These are phyloP conservation scores for Cherax destructor DNA, from an alignment of 1,140 invertebrate genomes.

Conservation along the genomic window DNA sequence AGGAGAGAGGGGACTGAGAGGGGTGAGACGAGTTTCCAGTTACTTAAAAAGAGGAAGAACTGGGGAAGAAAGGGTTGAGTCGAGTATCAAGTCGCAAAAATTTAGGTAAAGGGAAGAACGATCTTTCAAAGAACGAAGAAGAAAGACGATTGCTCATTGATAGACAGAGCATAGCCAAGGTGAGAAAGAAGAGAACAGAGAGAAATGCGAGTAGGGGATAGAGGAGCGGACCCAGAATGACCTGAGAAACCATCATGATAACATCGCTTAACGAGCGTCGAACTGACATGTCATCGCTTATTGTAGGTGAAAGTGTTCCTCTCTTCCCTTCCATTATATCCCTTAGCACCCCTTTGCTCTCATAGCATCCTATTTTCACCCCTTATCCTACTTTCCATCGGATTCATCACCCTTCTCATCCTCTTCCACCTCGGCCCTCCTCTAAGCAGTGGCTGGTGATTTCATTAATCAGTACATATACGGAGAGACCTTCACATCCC, in stretches of 20 bases:
- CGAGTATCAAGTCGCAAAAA: too few species aligned
- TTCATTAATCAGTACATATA: too few species aligned
- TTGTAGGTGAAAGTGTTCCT: background rate
- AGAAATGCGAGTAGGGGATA: background rate
- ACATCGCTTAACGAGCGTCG: conserved; percentile 22
- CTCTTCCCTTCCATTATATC: too few species aligned
- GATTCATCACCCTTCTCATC: background rate
- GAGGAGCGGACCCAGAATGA: background rate
- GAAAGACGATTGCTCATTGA: too few species aligned
- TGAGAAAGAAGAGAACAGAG: background rate
- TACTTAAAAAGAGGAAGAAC: background rate
- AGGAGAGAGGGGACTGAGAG: background rate
- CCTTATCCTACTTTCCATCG: background rate
- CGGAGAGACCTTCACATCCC: too few species aligned
- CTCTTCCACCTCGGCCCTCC: too few species aligned
- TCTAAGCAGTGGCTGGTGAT: too few species aligned
- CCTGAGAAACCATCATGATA: background rate
- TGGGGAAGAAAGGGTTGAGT: background rate
- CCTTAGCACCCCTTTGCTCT: too few species aligned
- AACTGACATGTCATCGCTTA: conserved; percentile 16
- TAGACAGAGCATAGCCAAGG: background rate
- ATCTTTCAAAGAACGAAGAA: too few species aligned
- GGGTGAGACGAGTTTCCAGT: background rate
- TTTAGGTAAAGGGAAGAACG: too few species aligned
- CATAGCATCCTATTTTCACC: background rate